Evolutionary conservation across 2,113 vertebrate species (phyloP).

Genomic region (Loxodonta africana): DNA sequence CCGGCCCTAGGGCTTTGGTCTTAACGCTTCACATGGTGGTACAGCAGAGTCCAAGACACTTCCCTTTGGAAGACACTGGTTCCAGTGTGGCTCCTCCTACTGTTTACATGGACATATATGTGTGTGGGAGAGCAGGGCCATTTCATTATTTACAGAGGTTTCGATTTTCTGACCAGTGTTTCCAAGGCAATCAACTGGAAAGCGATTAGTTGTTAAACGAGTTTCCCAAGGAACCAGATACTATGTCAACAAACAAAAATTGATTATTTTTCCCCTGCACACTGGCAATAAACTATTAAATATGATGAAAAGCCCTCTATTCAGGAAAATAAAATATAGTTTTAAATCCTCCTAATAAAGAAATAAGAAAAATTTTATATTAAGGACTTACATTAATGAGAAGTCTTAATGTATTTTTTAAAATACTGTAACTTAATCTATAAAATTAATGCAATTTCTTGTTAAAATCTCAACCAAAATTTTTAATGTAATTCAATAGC

Average conservation of each 20-base stretch:
- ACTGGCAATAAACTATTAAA: slow-evolving; percentile 26
- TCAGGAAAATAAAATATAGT: background rate
- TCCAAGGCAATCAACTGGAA: slow-evolving; percentile 49
- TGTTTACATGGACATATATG: background rate
- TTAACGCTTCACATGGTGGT: background rate
- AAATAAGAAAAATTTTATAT: background rate
- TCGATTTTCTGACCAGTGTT: slow-evolving; percentile 30
- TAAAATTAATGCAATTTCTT: background rate
- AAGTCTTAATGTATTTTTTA: background rate
- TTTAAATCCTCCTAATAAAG: slow-evolving; percentile 27
- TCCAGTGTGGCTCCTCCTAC: background rate
- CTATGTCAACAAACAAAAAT: slow-evolving; percentile 60
- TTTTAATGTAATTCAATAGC: background rate
- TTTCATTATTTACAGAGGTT: slow-evolving; percentile 53
- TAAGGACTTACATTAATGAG: background rate
- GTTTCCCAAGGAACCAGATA: slow-evolving; percentile 21
- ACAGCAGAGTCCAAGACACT: background rate
- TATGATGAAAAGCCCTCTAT: background rate
- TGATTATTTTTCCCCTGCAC: background rate
- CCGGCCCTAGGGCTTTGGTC: background rate
- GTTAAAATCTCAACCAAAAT: background rate
- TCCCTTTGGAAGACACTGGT: background rate
- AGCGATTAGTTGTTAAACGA: slow-evolving; percentile 54
- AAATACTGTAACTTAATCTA: background rate
- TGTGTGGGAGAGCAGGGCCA: background rate